These are phyloP conservation scores for Rapana venosa DNA, from an alignment of 2,888 invertebrate genomes.

Conservation along the genomic window DNA sequence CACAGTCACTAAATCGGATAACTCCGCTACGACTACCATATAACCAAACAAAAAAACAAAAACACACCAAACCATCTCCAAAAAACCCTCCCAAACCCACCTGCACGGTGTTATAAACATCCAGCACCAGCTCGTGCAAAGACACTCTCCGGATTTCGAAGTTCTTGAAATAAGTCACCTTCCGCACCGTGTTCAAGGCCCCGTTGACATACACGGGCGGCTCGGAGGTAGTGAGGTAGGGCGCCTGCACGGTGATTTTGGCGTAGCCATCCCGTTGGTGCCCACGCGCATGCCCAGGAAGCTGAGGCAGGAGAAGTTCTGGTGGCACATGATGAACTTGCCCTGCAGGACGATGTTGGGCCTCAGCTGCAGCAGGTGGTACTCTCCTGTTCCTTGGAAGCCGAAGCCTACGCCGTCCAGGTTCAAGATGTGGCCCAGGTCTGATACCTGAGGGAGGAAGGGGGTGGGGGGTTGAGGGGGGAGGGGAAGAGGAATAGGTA, in stretches of 20 bases:
- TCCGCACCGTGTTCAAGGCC: not conserved
- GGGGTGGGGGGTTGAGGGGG: not conserved
- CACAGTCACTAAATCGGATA: too few species aligned
- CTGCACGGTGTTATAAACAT: slow-evolving; percentile 22
- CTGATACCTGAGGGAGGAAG: slow-evolving; percentile 46
- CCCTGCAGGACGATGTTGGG: slow-evolving; percentile 58
- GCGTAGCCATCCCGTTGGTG: slow-evolving; percentile 56
- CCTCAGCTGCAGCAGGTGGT: slow-evolving; percentile 55
- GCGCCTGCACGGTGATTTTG: slow-evolving; percentile 51
- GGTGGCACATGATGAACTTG: slow-evolving; percentile 62
- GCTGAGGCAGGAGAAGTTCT: slow-evolving; percentile 60
- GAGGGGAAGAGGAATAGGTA: too few species aligned
- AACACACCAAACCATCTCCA: not conserved
- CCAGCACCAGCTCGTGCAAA: slow-evolving; percentile 13
- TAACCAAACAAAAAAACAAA: not conserved
- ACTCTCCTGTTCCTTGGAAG: slow-evolving; percentile 55
- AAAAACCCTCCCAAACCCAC: not conserved
- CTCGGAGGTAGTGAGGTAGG: slow-evolving; percentile 17
- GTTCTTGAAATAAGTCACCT: slow-evolving; percentile 25
- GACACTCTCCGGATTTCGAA: slow-evolving; percentile 13
- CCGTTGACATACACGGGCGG: slow-evolving; percentile 21
- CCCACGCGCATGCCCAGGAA: slow-evolving; percentile 60
- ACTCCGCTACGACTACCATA: too few species aligned
- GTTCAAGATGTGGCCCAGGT: slow-evolving; percentile 57
- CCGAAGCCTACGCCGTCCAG: slow-evolving; percentile 58